Percentiles rank a stretch among this genome's conserved stretches.
These are phyloP conservation scores for Tachina fera DNA, from an alignment of 2,888 invertebrate genomes.

Conservation along the genomic window DNA sequence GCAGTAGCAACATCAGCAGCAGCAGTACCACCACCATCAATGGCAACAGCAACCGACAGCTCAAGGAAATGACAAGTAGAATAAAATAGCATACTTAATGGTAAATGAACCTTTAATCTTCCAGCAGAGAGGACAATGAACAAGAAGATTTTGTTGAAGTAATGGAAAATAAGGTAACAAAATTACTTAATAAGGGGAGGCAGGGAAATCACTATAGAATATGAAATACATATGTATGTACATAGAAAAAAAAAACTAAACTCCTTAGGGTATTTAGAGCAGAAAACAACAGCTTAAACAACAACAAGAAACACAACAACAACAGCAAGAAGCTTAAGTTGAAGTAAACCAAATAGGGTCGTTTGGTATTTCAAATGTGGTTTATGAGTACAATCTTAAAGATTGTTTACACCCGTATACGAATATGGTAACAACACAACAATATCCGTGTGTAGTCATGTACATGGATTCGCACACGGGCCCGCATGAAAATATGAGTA, in stretches of 20 bases:
- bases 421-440: background rate
- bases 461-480: background rate
- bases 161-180: constrained; percentile 5
- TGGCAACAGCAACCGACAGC: background rate
- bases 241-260: constrained; percentile 21
- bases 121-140: constrained; percentile 8
- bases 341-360: constrained; percentile 40
- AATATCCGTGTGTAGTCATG: background rate
- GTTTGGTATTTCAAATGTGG: constrained; percentile 48
- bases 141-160: constrained; percentile 1
- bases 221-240: constrained; percentile 1
- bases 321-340: constrained; percentile 32
- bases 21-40: background rate
- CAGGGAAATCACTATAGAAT: constrained; percentile 25
- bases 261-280: constrained; percentile 53
- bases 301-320: constrained; percentile 7
- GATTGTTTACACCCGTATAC: constrained; percentile 16
- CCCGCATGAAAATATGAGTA: background rate
- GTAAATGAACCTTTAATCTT: constrained; percentile 57
- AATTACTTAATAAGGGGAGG: background rate
- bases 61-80: constrained; percentile 41
- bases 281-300: constrained; percentile 31
- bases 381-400: constrained; percentile 47
- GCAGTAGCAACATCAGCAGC: background rate
- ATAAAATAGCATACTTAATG: constrained; percentile 53